A percentile compares a stretch with the other conserved stretches of the same genome.
These are phyloP conservation scores for Heterodera filipjevi DNA, from an alignment of 2,888 invertebrate genomes.

Conservation along the genomic window DNA sequence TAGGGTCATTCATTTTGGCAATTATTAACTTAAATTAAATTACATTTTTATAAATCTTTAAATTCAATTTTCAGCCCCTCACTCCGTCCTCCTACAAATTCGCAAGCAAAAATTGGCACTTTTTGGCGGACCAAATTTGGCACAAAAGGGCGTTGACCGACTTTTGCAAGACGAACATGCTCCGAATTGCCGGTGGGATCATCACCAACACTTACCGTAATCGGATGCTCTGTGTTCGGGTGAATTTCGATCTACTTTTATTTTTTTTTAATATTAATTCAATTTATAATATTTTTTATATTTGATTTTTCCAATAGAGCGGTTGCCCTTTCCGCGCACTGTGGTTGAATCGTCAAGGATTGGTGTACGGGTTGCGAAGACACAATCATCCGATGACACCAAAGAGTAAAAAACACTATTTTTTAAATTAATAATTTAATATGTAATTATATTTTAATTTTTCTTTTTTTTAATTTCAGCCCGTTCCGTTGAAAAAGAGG, in stretches of 20 bases:
- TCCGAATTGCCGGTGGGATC: neutral
- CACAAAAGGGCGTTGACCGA: neutral
- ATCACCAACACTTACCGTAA: constrained; percentile 2
- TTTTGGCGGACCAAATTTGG: neutral
- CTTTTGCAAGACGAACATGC: neutral
- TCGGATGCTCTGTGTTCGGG: neutral
- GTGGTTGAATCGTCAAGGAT: neutral
- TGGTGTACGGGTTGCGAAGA: neutral
- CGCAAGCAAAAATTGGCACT: neutral
- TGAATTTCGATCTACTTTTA: neutral
- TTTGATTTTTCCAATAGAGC: neutral
- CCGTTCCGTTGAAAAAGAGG: neutral
- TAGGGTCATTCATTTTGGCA: too few species aligned
- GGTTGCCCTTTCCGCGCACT: neutral
- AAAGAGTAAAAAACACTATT: neutral
- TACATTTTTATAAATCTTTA: too few species aligned
- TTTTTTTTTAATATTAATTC: neutral
- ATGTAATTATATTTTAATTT: neutral
- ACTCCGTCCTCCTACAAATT: neutral
- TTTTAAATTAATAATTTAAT: neutral
- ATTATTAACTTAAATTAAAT: too few species aligned
- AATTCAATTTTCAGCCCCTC: neutral
- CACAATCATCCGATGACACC: neutral
- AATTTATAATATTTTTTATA: too few species aligned
- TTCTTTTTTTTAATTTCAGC: neutral